Conservation (phyloP, 2,113 vertebrate genomes). For the Seriola rivoliana region DNA sequence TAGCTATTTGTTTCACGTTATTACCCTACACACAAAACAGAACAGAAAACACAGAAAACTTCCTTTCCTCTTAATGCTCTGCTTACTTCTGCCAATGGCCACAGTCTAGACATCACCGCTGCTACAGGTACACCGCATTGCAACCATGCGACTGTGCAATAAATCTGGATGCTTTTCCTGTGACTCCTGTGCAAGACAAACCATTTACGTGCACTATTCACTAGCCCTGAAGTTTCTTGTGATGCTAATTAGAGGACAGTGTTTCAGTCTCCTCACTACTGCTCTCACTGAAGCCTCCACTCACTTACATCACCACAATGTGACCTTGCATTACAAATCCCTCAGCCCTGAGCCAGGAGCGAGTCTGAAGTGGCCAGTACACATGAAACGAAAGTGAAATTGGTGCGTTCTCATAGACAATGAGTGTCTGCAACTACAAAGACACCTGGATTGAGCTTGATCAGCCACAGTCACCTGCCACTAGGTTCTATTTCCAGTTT, state of each 20-base stretch:
- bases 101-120: conserved; percentile 14
- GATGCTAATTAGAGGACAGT: background rate
- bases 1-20: background rate
- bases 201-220: background rate
- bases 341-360: background rate
- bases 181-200: background rate
- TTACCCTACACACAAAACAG: background rate
- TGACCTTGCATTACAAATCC: background rate
- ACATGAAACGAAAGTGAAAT: background rate
- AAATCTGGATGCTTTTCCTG: conserved; percentile 5
- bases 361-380: background rate
- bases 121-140: background rate
- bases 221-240: background rate
- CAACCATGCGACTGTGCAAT: conserved; percentile 12
- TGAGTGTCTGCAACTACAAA: too few species aligned
- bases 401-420: too few species aligned
- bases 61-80: background rate
- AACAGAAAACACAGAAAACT: background rate
- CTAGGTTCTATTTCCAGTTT: background rate
- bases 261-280: background rate
- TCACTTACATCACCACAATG: background rate
- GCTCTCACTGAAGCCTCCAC: background rate
- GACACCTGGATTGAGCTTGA: too few species aligned
- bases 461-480: too few species aligned
- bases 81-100: background rate